Base-by-base conservation (phyloP, 1,140 invertebrate species). In the Temnothorax longispinosus region DNA sequence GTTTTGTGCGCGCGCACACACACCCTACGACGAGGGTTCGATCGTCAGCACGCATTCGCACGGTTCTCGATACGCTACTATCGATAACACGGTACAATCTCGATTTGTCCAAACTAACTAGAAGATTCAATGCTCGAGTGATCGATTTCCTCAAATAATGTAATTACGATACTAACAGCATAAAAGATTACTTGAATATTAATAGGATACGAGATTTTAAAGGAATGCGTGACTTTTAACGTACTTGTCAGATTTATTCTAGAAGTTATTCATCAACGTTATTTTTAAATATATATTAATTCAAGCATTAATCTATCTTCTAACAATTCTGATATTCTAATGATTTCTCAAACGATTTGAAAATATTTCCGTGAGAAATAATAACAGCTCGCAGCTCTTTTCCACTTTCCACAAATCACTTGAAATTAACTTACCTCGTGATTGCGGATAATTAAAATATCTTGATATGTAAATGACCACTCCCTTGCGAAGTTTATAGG, bases 1-100 rank as follows among this genome's bases (percentile, higher is more conserved):
- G 13, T 80, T 80, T 76, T 44, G 38, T 78, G 90, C 87, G 89
- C 89, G 90, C 90, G 90, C 87, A 88, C 84, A 88, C 21, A 1
- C 35, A 41, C 64, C 15, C 41, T 76, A 58, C 69, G 65, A 64
- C 75, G 18, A 60, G 76, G 52, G 50, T 87, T 72, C 44, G n/a
- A 27, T 27, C 8, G 60, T 75, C 27, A 58, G 18, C 47, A 50
- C 76, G 58, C 62, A 72, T 74, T 80, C 75, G 77, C 86, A 87
- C 4, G 50, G 44, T 27, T 87, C 38, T 89, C 85, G 74, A 89
- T 85, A 89, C 69, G 44, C 13, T 58, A 65, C 44, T 75, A 38
- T 75, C 71, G 11, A 41, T 15, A 4, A 7, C 27, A 35, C 8
- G 18, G 13, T 47, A 65, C 5, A 35, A 27, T 18, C 6, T 44